phyloP scores from a whole-genome alignment of 92 coral and sea anemone species.

The Parazoanthus atlanticus region DNA sequence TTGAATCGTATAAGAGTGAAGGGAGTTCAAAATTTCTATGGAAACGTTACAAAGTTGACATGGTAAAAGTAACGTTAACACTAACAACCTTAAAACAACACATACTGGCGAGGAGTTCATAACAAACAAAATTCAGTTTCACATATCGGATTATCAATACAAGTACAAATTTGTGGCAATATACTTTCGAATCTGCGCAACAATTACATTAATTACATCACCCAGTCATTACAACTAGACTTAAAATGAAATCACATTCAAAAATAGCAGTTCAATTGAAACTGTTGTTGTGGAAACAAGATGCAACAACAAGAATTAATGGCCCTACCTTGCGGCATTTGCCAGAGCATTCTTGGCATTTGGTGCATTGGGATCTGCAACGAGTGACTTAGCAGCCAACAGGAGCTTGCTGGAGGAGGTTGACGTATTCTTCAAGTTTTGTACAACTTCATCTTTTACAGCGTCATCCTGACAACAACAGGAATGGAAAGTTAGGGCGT shows the following conservation, averaged over 20 bases:
- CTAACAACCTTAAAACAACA: too few species aligned
- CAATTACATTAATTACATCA: not conserved
- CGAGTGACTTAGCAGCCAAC: slow-evolving; percentile 96
- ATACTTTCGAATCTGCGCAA: not conserved
- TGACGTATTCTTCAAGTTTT: slow-evolving; percentile 92
- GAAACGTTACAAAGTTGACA: not conserved
- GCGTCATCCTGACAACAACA: slow-evolving; percentile 74
- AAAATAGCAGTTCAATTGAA: not conserved
- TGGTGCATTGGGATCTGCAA: slow-evolving; percentile 98
- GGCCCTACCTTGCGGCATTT: slow-evolving; percentile 93
- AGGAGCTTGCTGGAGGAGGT: slow-evolving; percentile 97
- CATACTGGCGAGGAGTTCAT: too few species aligned
- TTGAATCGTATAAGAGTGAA: not conserved
- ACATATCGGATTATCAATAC: not conserved
- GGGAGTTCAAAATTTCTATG: not conserved
- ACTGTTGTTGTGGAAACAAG: not conserved
- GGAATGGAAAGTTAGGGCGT: not conserved
- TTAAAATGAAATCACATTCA: too few species aligned
- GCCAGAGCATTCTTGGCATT: slow-evolving; percentile 96
- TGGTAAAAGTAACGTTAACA: not conserved
- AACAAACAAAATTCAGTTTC: not conserved
- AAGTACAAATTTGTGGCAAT: not conserved
- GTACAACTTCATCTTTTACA: slow-evolving; percentile 86
- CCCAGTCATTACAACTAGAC: not conserved
- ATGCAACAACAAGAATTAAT: not conserved